These are phyloP conservation scores for Abrostola tripartita DNA, from an alignment of 2,888 invertebrate species.

Conservation along the genomic window DNA sequence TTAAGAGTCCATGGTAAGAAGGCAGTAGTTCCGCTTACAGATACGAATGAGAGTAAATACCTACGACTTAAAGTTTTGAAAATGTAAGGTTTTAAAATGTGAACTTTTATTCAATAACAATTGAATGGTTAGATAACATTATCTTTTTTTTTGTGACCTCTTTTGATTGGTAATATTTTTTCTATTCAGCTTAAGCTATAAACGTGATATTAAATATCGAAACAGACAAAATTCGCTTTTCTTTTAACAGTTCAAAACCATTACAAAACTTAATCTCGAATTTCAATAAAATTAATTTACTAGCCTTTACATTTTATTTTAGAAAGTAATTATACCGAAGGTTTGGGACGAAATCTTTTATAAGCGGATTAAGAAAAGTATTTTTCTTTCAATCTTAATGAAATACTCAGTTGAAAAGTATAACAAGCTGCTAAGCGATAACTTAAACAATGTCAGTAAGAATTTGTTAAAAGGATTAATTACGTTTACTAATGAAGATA, in stretches of 20 bases:
- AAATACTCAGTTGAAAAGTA: constrained; percentile 45
- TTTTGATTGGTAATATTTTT: too few species aligned
- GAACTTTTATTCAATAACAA: too few species aligned
- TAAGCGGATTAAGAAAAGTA: constrained; percentile 38
- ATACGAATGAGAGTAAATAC: too few species aligned
- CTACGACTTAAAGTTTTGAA: too few species aligned
- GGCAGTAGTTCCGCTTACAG: too few species aligned
- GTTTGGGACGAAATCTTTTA: constrained; percentile 17
- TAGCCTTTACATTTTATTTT: constrained; percentile 1
- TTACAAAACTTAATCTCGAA: constrained; percentile 3
- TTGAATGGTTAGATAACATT: too few species aligned
- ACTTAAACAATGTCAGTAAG: constrained; percentile 52
- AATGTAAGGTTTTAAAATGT: too few species aligned
- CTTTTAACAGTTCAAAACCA: neutral
- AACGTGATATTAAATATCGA: too few species aligned
- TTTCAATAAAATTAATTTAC: constrained; percentile 3
- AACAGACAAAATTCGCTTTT: neutral
- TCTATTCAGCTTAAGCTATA: too few species aligned
- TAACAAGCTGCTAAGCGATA: constrained; percentile 46
- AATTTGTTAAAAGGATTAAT: constrained; percentile 53
- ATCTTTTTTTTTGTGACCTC: too few species aligned
- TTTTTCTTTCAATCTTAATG: constrained; percentile 30
- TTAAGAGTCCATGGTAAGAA: too few species aligned
- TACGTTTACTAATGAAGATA: constrained; percentile 53
- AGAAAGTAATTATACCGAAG: constrained; percentile 3